A percentile compares a stretch with the other conserved stretches of the same genome.
Evolutionary conservation across 2,113 vertebrate species (phyloP).

Genomic region (Picathartes gymnocephalus): DNA sequence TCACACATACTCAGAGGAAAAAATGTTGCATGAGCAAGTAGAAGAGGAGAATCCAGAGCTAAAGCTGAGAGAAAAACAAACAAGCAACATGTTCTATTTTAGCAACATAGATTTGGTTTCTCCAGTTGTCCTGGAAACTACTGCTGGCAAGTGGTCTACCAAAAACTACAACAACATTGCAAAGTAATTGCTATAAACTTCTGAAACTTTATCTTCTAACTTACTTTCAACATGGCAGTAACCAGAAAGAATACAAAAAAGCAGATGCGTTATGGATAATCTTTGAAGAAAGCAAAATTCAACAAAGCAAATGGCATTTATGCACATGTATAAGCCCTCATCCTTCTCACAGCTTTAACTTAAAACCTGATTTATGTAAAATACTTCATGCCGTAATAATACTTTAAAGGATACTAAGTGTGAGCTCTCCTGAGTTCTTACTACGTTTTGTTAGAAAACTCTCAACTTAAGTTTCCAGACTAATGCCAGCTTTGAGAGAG

Average conservation of each 20-base stretch:
- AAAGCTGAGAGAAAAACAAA: not conserved
- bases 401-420: not conserved
- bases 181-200: not conserved
- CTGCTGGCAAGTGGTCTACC: not conserved
- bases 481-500: not conserved
- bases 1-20: not conserved
- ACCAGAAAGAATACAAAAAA: not conserved
- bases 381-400: not conserved
- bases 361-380: not conserved
- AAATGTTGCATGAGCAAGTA: not conserved
- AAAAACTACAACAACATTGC: not conserved
- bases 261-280: not conserved
- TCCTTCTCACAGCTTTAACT: not conserved
- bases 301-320: not conserved
- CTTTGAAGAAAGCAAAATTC: not conserved
- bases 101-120: not conserved
- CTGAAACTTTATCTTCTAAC: not conserved
- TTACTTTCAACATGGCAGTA: not conserved
- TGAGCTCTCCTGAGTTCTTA: not conserved
- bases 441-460: not conserved
- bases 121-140: not conserved
- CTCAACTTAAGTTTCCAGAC: not conserved
- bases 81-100: not conserved
- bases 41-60: not conserved
- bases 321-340: accelerated